Conservation (phyloP, 2,888 invertebrate species). For the Halocaridina rubra region DNA sequence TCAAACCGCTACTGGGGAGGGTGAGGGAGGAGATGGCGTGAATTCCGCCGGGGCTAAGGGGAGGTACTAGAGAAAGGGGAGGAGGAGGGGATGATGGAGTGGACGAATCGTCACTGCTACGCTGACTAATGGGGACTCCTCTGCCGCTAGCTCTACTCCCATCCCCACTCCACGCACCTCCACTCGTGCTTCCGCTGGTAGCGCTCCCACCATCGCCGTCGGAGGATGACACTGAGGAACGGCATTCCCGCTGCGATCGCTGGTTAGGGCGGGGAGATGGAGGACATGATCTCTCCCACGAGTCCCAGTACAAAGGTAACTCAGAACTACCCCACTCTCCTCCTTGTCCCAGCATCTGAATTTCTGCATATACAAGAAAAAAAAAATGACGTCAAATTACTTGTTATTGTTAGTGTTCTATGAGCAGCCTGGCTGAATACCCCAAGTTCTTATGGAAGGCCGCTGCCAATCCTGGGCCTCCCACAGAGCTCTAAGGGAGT, state of each 20-base stretch:
- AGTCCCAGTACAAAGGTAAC: constrained; percentile 90
- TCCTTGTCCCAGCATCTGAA: constrained; percentile 73
- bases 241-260: constrained; percentile 68
- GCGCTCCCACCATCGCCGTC: constrained; percentile 61
- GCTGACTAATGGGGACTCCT: constrained; percentile 44
- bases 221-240: constrained; percentile 73
- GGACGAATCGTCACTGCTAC: constrained; percentile 64
- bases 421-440: no score
- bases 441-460: no score
- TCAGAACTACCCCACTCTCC: constrained; percentile 73
- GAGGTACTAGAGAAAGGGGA: constrained; percentile 72
- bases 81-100: constrained; percentile 68
- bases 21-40: constrained; percentile 65
- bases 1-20: constrained; percentile 66
- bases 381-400: no score
- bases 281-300: constrained; percentile 79
- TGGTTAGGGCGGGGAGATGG: constrained; percentile 72
- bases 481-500: no score
- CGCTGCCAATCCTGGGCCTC: no score
- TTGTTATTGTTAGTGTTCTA: no score
- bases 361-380: no score
- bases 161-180: constrained; percentile 41
- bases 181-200: constrained; percentile 33
- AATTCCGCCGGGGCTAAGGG: constrained; percentile 53
- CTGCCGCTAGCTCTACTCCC: constrained; percentile 38